phyloP scores from a whole-genome alignment of 2,113 vertebrate genomes.

The Egretta garzetta region DNA sequence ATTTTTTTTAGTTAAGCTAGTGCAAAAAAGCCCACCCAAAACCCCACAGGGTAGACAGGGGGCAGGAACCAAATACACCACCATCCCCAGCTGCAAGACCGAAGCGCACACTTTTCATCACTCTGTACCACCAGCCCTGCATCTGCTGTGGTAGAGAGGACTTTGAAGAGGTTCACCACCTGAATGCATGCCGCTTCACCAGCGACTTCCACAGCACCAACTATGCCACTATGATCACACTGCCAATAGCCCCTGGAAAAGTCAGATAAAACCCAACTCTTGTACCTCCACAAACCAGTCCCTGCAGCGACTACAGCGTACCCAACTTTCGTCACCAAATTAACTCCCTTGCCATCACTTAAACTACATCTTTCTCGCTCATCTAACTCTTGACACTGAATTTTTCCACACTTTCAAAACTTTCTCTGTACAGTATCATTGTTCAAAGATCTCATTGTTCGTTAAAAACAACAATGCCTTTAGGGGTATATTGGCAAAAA shows the following conservation, averaged over 20 bases:
- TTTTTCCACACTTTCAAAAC: neutral
- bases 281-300: neutral
- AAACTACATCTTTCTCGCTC: neutral
- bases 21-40: neutral
- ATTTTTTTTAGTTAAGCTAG: neutral
- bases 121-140: neutral
- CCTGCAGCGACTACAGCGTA: neutral
- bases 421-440: neutral
- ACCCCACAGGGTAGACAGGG: neutral
- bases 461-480: neutral
- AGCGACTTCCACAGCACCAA: neutral
- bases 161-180: neutral
- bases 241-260: neutral
- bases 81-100: neutral
- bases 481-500: neutral
- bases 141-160: neutral
- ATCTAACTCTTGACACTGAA: neutral
- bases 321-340: accelerated
- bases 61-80: neutral
- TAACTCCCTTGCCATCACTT: neutral
- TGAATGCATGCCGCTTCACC: neutral
- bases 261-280: neutral
- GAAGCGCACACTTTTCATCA: neutral
- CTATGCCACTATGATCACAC: neutral
- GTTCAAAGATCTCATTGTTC: neutral